Evolutionary conservation across 2,888 invertebrate genomes (phyloP), one percentile per base, ranked within the genome.

Genomic region (Pachliopta kotzebuea): DNA sequence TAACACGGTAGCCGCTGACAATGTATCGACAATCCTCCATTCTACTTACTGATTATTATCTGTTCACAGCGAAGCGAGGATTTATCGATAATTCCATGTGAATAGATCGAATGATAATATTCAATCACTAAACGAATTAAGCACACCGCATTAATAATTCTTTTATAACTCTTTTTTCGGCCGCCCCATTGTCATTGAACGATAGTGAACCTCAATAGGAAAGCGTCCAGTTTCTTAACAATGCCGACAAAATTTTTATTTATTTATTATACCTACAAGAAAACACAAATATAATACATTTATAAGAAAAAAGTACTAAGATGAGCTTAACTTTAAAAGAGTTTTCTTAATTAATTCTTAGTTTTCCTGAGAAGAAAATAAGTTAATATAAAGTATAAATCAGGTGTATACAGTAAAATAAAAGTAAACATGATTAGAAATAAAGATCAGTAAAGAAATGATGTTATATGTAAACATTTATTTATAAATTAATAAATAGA

Each of bases 51-150:
- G 75, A 76, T 76, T 67, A 56, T 31, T 72, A 74, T 76, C 73
- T 66, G 66, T 73, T 72, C 72, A 70, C 53, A 67, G 68, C 20
- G 63, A 72, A 70, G 67, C 68, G 63, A 61, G 57, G 31, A 71
- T 72, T 68, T 68, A 71, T 70, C 72, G 71, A 70, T 67, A 68
- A 69, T 70, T 74, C 77, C 72, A 73, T 63, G 70, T 66, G 74
- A 74, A 74, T 62, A 68, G 72, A 72, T 72, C 62, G 56, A 74
- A 70, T 69, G 76, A 76, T 78, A 74, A 69, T 69, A 72, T 73
- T 75, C 73, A 68, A 73, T 75, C 72, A 76, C 72, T 70, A 65
- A 61, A 66, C 67, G 71, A 64, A 70, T 68, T 63, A 64, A 67
- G 63, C 45, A 31, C 60, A 62, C 50, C 68, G 42, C 60, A 70